Conservation (phyloP, 2,797 vertebrate genomes). For the Chromis chromis region DNA sequence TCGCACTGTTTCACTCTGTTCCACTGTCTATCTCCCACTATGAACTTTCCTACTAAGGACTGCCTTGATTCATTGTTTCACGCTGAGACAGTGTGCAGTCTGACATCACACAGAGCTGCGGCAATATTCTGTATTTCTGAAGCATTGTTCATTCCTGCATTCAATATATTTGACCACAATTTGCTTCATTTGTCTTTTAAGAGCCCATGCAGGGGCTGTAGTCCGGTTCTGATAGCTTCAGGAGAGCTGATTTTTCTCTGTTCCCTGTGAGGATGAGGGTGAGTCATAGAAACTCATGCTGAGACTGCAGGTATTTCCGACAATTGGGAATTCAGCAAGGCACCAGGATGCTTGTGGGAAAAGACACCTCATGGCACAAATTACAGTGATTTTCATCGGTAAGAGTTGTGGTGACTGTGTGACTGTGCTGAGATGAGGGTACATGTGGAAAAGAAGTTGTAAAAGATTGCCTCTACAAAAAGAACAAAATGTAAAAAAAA, state of each 20-base stretch:
- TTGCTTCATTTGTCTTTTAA: constrained; percentile 1
- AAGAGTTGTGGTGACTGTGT: background rate
- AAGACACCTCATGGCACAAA: constrained; percentile 59
- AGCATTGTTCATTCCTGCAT: background rate
- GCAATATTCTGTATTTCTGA: background rate
- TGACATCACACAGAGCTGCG: constrained; percentile 6
- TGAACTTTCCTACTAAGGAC: constrained; percentile 60
- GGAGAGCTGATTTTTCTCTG: constrained; percentile 6
- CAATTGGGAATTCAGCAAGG: constrained; percentile 24
- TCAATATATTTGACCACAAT: background rate
- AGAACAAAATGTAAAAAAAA: background rate
- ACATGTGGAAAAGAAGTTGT: background rate
- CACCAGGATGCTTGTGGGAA: constrained; percentile 25
- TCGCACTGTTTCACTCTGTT: constrained; percentile 64
- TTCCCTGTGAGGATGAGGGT: constrained; percentile 20
- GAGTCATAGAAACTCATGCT: constrained; percentile 50
- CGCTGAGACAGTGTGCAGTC: constrained; percentile 25
- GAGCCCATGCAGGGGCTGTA: background rate
- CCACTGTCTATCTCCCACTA: constrained; percentile 56
- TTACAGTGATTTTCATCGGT: constrained; percentile 44
- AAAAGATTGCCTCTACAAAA: background rate
- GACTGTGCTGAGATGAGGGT: constrained; percentile 1
- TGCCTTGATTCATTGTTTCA: constrained; percentile 52
- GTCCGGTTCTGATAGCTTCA: constrained; percentile 10
- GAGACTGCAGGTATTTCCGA: constrained; percentile 50